These are phyloP conservation scores for Aquatica leii DNA, from an alignment of 2,888 invertebrate species.

Conservation along the genomic window DNA sequence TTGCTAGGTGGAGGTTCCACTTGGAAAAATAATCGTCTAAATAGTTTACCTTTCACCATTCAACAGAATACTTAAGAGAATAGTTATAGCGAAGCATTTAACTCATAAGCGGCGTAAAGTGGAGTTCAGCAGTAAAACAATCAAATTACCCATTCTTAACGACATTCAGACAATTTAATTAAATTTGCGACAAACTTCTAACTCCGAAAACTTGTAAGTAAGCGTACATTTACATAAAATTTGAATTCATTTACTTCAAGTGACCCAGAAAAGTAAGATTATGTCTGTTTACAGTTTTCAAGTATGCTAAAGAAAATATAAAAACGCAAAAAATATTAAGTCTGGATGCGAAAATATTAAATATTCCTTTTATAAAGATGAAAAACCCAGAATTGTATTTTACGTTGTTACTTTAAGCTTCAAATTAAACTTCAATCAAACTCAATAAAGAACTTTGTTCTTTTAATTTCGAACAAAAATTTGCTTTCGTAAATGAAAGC, in stretches of 20 bases:
- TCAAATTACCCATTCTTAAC: slow-evolving; percentile 47
- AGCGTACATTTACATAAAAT: slow-evolving; percentile 45
- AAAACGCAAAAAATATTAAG: slow-evolving; percentile 12
- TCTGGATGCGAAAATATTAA: not conserved
- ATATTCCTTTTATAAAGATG: slow-evolving; percentile 21
- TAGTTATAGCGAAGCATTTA: slow-evolving; percentile 26
- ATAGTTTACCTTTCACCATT: too few relatives aligned
- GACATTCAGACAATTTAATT: slow-evolving; percentile 48
- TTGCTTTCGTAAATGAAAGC: slow-evolving; percentile 20
- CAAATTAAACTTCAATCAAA: slow-evolving; percentile 40
- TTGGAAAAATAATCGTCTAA: too few relatives aligned
- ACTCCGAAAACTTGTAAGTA: slow-evolving; percentile 45
- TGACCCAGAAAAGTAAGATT: slow-evolving; percentile 34
- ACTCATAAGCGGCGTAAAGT: slow-evolving; percentile 36
- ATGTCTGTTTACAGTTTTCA: slow-evolving; percentile 29
- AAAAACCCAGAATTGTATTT: slow-evolving; percentile 21
- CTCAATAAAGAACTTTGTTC: slow-evolving; percentile 39
- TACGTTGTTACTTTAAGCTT: slow-evolving; percentile 33
- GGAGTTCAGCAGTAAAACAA: slow-evolving; percentile 44
- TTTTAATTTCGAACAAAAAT: slow-evolving; percentile 32
- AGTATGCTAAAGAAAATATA: slow-evolving; percentile 16
- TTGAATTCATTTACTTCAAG: slow-evolving; percentile 40
- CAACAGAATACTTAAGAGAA: too few relatives aligned
- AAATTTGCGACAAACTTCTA: slow-evolving; percentile 47
- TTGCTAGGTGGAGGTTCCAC: too few relatives aligned